phyloP scores from a whole-genome alignment of 2,113 vertebrate genomes.

The Ophiodon elongatus region DNA sequence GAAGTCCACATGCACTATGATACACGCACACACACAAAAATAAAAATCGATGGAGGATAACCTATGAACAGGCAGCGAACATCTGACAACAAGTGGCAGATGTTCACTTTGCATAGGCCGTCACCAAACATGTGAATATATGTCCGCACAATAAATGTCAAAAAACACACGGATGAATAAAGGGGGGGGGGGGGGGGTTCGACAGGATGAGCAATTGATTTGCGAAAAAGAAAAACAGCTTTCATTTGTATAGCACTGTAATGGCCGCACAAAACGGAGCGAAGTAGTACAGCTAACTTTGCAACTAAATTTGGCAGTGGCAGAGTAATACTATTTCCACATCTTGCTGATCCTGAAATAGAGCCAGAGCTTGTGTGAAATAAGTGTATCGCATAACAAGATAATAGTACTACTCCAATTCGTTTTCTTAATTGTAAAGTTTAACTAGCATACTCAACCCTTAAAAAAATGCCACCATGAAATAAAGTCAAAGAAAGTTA shows the following conservation, averaged over 20 bases:
- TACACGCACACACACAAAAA: slow-evolving; percentile 18
- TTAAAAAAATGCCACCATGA: slow-evolving; percentile 67
- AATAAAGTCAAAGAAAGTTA: slow-evolving; percentile 68
- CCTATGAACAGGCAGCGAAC: slow-evolving; percentile 60
- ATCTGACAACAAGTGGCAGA: slow-evolving; percentile 60
- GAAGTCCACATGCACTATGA: slow-evolving; percentile 48
- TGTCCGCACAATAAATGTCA: slow-evolving; percentile 54
- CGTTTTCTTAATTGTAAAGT: slow-evolving; percentile 66
- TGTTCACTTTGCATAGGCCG: slow-evolving; percentile 74
- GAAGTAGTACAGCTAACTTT: slow-evolving; percentile 66
- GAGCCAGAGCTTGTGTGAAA: slow-evolving; percentile 49
- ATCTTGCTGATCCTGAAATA: slow-evolving; percentile 69
- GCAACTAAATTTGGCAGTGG: slow-evolving; percentile 80
- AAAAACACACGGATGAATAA: slow-evolving; percentile 54
- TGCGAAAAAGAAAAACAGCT: slow-evolving; percentile 16
- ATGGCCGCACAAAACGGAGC: slow-evolving; percentile 52
- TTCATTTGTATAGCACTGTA: slow-evolving; percentile 28
- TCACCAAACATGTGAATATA: slow-evolving; percentile 56
- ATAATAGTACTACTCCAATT: slow-evolving; percentile 72
- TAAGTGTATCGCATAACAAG: slow-evolving; percentile 63
- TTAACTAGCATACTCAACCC: slow-evolving; percentile 66
- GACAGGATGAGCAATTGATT: slow-evolving; percentile 25
- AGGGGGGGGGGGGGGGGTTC: too few species aligned
- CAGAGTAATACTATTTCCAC: slow-evolving; percentile 75
- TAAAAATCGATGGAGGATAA: slow-evolving; percentile 46